Evolutionary conservation across 2,888 invertebrate species (phyloP).

Genomic region (Chrysolina haemoptera): DNA sequence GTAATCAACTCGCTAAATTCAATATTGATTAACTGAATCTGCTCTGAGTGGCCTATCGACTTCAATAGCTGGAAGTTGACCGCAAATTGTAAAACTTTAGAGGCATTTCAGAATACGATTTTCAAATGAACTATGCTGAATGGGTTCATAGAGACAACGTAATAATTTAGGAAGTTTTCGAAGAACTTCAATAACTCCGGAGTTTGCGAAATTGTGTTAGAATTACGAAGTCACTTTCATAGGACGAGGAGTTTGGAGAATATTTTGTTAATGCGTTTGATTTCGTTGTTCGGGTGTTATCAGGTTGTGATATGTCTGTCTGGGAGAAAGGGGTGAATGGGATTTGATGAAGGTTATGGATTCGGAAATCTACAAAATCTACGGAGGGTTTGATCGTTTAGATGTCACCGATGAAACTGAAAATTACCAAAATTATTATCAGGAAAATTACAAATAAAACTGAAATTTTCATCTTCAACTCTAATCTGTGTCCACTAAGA

Average conservation of each 20-base stretch:
- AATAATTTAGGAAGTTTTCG: constrained; percentile 11
- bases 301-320: background rate
- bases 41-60: background rate
- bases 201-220: background rate
- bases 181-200: constrained; percentile 4
- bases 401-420: background rate
- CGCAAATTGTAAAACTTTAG: background rate
- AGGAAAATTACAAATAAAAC: too few species aligned
- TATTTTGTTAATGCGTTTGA: constrained; percentile 1
- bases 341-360: too few species aligned
- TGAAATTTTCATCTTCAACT: too few species aligned
- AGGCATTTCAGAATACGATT: background rate
- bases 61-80: background rate
- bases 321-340: too few species aligned
- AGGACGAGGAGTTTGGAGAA: background rate
- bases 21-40: background rate
- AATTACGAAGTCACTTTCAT: constrained; percentile 7
- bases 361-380: too few species aligned
- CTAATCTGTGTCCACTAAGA: too few species aligned
- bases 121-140: constrained; percentile 7
- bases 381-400: too few species aligned
- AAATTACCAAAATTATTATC: too few species aligned
- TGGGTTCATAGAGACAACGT: background rate
- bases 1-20: too few species aligned
- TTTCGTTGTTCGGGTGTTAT: background rate